Evolutionary conservation across 1,140 invertebrate species (phyloP).

Genomic region (Sycobia sp.): DNA sequence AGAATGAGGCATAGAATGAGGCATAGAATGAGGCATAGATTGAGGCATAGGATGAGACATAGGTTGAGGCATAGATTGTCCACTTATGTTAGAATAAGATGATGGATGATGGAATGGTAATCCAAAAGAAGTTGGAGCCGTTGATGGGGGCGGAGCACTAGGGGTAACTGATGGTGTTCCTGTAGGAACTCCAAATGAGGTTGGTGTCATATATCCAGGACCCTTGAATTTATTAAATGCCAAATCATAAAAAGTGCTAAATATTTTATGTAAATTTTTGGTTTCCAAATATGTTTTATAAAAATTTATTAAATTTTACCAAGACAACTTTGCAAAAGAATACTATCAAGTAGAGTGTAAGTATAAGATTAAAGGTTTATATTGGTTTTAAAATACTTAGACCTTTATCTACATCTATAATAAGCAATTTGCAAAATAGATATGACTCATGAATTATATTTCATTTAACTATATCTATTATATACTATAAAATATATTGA

Average conservation of each 20-base stretch:
- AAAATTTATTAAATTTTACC: too few relatives aligned
- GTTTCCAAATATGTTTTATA: too few relatives aligned
- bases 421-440: too few relatives aligned
- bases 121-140: conserved; percentile 44
- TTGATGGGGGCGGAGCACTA: conserved; percentile 41
- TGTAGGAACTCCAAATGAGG: conserved; percentile 53
- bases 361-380: too few relatives aligned
- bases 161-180: conserved; percentile 54
- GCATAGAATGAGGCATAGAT: too few relatives aligned
- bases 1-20: too few relatives aligned
- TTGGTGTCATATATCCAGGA: conserved; percentile 52
- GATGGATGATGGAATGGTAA: conserved; percentile 51
- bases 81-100: conserved; percentile 11
- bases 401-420: too few relatives aligned
- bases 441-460: too few relatives aligned
- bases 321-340: too few relatives aligned
- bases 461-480: neutral
- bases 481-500: neutral
- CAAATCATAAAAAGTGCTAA: conserved; percentile 21
- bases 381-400: too few relatives aligned
- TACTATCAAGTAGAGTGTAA: too few relatives aligned
- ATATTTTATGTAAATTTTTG: too few relatives aligned
- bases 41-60: neutral
- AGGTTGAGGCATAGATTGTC: conserved; percentile 7
- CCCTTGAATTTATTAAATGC: conserved; percentile 45